Percentiles rank a stretch among this genome's conserved stretches.
phyloP scores from a whole-genome alignment of 2,888 invertebrate species.

The Zaprionus obscuricornis region DNA sequence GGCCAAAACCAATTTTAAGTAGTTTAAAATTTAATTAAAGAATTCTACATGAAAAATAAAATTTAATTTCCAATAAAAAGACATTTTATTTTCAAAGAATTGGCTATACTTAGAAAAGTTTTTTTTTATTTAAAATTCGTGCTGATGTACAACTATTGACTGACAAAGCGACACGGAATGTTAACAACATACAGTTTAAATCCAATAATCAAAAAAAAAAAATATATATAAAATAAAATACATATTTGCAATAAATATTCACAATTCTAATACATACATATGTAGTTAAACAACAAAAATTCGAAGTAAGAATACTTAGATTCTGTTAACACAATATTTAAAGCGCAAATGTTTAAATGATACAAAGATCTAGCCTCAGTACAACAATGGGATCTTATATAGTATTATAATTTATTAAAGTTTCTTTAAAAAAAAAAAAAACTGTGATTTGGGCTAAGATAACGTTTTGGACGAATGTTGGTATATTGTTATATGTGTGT shows the following conservation, averaged over 20 bases:
- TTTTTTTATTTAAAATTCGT: conserved; percentile 68
- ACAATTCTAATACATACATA: conserved; percentile 31
- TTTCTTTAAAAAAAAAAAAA: too few species aligned
- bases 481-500: too few species aligned
- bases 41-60: too few species aligned
- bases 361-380: conserved; percentile 27
- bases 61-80: too few species aligned
- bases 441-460: conserved; percentile 9
- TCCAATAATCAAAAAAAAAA: conserved; percentile 26
- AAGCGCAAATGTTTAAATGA: conserved; percentile 32
- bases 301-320: conserved; percentile 3
- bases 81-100: too few species aligned
- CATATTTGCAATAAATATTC: conserved; percentile 38
- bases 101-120: too few species aligned
- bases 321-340: conserved; percentile 48
- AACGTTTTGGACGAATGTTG: too few species aligned
- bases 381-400: conserved; percentile 1
- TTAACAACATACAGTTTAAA: conserved; percentile 37
- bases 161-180: conserved; percentile 64
- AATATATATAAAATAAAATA: too few species aligned
- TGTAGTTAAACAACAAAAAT: conserved; percentile 29
- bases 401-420: conserved; percentile 9
- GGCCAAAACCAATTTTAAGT: too few species aligned
- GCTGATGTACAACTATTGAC: conserved; percentile 32
- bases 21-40: too few species aligned